These are phyloP conservation scores for Spilogale gracilis DNA, from an alignment of 2,113 vertebrate genomes.

Conservation along the genomic window DNA sequence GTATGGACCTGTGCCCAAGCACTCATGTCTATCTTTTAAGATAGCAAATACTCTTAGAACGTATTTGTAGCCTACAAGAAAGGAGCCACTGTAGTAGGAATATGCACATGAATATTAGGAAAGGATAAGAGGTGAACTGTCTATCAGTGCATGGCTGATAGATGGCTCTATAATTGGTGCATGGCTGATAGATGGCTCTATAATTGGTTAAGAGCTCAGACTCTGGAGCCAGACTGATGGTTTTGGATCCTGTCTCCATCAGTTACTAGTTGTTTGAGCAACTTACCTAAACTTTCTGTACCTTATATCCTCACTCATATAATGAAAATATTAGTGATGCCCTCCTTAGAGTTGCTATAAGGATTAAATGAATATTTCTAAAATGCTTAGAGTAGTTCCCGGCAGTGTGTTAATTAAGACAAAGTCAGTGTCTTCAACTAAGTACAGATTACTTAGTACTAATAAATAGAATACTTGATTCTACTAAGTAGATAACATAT, in stretches of 20 bases:
- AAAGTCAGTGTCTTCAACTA: slow-evolving; percentile 11
- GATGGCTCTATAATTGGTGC: not conserved
- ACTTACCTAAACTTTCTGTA: not conserved
- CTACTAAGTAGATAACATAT: not conserved
- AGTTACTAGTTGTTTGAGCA: not conserved
- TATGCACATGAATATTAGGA: not conserved
- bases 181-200: not conserved
- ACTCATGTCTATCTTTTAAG: not conserved
- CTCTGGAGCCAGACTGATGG: not conserved
- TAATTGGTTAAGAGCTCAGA: not conserved
- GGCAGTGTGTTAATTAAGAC: slow-evolving; percentile 9
- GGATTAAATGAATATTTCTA: slow-evolving; percentile 22
- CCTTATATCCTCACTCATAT: not conserved
- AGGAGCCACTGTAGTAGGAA: not conserved
- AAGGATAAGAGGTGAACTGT: not conserved
- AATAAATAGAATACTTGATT: not conserved
- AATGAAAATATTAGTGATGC: not conserved
- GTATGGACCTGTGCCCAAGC: accelerated
- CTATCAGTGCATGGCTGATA: not conserved
- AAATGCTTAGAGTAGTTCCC: not conserved
- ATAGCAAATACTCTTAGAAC: not conserved
- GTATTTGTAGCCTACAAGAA: not conserved
- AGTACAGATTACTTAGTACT: not conserved
- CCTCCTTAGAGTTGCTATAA: not conserved
- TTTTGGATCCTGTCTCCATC: not conserved